Percentiles rank a stretch among this genome's conserved stretches.
Evolutionary conservation across 2,113 vertebrate genomes (phyloP).

Genomic region (Scomber japonicus): DNA sequence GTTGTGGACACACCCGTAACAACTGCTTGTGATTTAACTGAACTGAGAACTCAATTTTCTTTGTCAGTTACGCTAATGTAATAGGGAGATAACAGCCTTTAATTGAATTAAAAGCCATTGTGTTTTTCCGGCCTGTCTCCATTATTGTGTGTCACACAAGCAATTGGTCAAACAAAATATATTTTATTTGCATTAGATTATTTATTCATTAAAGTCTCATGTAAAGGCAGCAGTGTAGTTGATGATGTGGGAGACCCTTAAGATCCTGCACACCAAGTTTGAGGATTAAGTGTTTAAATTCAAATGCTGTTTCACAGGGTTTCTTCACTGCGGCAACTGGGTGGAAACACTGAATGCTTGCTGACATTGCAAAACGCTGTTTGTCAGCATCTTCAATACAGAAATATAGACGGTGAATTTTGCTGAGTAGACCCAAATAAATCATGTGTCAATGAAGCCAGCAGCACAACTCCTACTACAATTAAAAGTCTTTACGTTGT

Average conservation of each 20-base stretch:
- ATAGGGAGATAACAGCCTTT: background rate
- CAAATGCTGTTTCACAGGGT: conserved; percentile 8
- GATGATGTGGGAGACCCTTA: background rate
- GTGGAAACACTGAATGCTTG: conserved; percentile 2
- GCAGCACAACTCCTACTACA: background rate
- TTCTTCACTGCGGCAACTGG: background rate
- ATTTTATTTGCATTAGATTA: background rate
- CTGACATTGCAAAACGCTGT: conserved; percentile 18
- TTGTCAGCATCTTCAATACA: conserved; percentile 37
- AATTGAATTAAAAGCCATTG: background rate
- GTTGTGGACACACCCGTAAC: background rate
- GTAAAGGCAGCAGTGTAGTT: background rate
- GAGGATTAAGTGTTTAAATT: conserved; percentile 5
- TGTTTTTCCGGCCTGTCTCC: background rate
- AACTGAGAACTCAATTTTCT: background rate
- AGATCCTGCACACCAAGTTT: background rate
- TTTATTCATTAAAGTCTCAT: background rate
- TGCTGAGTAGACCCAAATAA: conserved; percentile 23
- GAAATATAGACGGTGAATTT: conserved; percentile 24
- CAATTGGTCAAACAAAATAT: background rate
- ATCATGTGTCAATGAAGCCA: conserved; percentile 26
- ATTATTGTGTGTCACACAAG: background rate
- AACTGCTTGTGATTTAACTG: background rate
- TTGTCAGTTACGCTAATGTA: background rate
- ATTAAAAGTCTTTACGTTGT: conserved; percentile 18